phyloP scores from a whole-genome alignment of 2,113 vertebrate genomes.

The Acrocephalus arundinaceus region DNA sequence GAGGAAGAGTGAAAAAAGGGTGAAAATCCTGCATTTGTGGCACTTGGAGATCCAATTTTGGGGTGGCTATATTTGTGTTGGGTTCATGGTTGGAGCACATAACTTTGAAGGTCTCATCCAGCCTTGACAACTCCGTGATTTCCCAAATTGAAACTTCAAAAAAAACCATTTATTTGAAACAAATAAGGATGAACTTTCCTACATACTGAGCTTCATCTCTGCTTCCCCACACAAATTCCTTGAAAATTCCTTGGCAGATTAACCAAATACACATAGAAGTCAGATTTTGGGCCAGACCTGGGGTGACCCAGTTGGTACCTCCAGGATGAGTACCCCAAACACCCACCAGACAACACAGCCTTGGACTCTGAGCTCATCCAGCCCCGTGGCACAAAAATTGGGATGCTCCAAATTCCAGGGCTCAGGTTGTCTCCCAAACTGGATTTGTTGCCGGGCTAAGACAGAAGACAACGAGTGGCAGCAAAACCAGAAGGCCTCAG shows the following conservation, averaged over 20 bases:
- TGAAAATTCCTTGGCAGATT: background rate
- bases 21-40: background rate
- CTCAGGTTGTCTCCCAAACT: background rate
- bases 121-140: background rate
- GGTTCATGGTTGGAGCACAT: background rate
- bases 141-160: background rate
- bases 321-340: background rate
- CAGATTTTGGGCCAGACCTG: background rate
- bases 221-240: background rate
- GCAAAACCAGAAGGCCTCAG: background rate
- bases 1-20: background rate
- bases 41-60: background rate
- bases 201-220: background rate
- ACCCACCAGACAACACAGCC: background rate
- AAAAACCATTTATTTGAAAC: background rate
- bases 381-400: background rate
- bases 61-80: background rate
- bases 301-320: background rate
- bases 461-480: background rate
- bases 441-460: background rate
- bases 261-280: rapidly evolving
- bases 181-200: background rate
- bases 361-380: background rate
- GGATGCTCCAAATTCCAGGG: background rate
- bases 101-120: background rate